Base-by-base conservation (phyloP, 2,888 invertebrate species). In the Antheraea yamamai region DNA sequence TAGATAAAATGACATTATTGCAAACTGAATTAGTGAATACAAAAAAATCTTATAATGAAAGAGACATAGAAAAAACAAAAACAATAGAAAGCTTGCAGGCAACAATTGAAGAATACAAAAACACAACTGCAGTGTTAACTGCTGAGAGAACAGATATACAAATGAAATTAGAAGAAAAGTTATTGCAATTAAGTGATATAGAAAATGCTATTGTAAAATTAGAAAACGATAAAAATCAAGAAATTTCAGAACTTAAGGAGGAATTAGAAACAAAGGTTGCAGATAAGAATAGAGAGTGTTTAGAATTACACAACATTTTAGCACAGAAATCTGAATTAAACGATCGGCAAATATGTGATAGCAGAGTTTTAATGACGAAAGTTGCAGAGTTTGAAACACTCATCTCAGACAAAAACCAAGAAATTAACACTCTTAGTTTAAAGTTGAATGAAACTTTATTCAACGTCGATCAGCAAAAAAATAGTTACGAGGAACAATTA, bases 401-500 rank as follows among this genome's bases (percentile, higher is more conserved):
- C 71, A 81, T 89, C 68, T 75, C 77, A 8, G 76, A 81, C 14
- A 86, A 84, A 79, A 81, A 82, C 74, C 81, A 82, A 76, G 82
- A 87, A 79, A 82, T 87, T 39, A 77, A 81, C 73, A 82, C 83
- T 72, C 77, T 85, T 18, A 81, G 82, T 72, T 52, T 64, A 12
- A 83, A 86, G 78, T 71, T 88, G 12, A 79, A 83, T 64, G 81
- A 88, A 76, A 75, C 81, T 18, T 75, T 75, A 83, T 84, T 76
- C 79, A 75, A 78, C 35, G 78, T 87, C 70, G 83, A 89, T 77
- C 85, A 84, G 71, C 81, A 85, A 76, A 87, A 95, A 75, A 85
- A 88, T 55, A 92, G 95, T 75, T 88, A 95, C 76, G 95, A 95
- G 83, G 89, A 90, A 66, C 87, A 85, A 77, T 89, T 90, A 78